Conservation (phyloP, 1,140 invertebrate genomes). For the Gonioctena quinquepunctata region DNA sequence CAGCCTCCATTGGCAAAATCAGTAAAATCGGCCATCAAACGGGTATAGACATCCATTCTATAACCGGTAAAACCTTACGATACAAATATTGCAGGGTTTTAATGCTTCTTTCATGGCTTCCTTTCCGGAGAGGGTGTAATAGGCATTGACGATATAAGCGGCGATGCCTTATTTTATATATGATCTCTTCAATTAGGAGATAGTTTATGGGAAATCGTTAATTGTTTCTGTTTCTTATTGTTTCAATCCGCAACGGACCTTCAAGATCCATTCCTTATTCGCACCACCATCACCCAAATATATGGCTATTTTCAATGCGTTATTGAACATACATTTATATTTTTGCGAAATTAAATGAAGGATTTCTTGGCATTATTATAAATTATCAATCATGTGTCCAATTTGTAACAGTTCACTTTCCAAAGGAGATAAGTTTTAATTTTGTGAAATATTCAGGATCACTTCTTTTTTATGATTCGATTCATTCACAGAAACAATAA, state of each 20-base stretch:
- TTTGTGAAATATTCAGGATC: no score
- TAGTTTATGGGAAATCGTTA: neutral
- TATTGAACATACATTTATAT: no score
- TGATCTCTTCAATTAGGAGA: conserved; percentile 20
- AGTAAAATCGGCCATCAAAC: conserved; percentile 24
- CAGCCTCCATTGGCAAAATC: conserved; percentile 17
- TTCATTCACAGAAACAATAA: no score
- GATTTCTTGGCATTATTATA: no score
- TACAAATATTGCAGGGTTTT: conserved; percentile 7
- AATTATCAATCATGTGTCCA: no score
- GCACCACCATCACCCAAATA: no score
- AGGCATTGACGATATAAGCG: neutral
- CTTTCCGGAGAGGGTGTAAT: conserved; percentile 5
- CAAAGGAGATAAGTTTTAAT: no score
- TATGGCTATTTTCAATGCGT: no score
- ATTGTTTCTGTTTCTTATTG: neutral
- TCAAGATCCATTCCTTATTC: no score
- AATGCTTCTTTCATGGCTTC: conserved; percentile 13
- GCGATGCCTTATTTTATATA: conserved; percentile 12
- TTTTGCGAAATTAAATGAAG: no score
- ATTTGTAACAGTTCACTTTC: no score
- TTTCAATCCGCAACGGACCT: neutral
- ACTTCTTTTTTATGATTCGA: no score
- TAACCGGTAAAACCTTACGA: conserved; percentile 11
- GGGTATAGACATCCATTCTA: conserved; percentile 21